Base-by-base conservation (phyloP, 2,888 invertebrate genomes). In the Spilarctia lutea region DNA sequence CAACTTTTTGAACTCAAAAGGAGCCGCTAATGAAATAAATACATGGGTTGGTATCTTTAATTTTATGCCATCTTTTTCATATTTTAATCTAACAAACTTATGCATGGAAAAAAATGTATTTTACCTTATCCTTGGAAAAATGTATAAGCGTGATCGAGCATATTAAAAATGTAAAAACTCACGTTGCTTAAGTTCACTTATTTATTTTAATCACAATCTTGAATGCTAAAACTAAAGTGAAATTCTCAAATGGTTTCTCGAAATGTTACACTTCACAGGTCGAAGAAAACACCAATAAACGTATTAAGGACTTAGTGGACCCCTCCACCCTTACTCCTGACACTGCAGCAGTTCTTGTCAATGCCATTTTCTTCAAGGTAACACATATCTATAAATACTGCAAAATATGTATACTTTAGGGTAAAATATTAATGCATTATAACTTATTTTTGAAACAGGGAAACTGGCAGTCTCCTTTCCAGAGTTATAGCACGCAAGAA, bases 301-400 rank as follows among this genome's bases (percentile, higher is more conserved):
- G 89, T 74, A 95, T 95, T 75, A 93, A 94, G 79, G 85, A 94
- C 82, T 94, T 99, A 18, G 94, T 99, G 66, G 86, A 93, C 1
- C 71, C 97, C 0, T 94, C 91, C 35, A 90, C 94, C 77, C 86
- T 98, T 3, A 85, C 91, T 83, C 65, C 20, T 0, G 79, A 87
- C 0, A 98, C 98, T 0, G 94, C 96, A 65, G 93, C 97, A 78
- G 96, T 98, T 2, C 96, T 99, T 11, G 97, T 98, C 1, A 99
- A 98, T 90, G 98, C 98, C 0, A 96, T 99, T 65, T 98, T 98
- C 89, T 99, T 99, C 92, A 98, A 98, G 94, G 96, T 96, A 85
- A 65, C 20, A 30, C 10, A 6, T 71, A 24, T 24, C 27, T 11
- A 52, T 24, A 68, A 56, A 11, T 56, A 56, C 13, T 56, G 8